These are phyloP conservation scores for Calyptomena viridis DNA, from an alignment of 2,113 vertebrate species.

Conservation along the genomic window DNA sequence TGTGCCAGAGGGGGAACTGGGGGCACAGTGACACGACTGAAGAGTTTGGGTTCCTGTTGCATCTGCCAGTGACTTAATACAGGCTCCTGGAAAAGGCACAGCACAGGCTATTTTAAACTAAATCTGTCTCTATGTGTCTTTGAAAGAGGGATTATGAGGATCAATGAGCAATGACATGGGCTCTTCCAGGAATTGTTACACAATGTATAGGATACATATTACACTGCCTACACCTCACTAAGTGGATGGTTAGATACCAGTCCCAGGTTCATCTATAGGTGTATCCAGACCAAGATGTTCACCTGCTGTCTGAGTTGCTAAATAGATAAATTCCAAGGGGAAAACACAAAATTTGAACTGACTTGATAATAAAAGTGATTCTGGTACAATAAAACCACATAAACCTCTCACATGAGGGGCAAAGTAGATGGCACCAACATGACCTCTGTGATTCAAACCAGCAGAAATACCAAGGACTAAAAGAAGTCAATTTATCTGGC, in stretches of 20 bases:
- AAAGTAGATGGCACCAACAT: not conserved
- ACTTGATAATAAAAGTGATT: not conserved
- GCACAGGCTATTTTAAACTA: constrained; percentile 36
- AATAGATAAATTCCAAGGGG: not conserved
- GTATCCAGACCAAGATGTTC: constrained; percentile 10
- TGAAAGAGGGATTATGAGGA: constrained; percentile 6
- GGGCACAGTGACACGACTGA: not conserved
- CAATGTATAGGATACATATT: not conserved
- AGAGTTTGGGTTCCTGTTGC: not conserved
- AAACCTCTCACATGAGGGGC: not conserved
- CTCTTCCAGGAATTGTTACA: not conserved
- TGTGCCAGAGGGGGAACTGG: not conserved
- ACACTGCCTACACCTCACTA: not conserved
- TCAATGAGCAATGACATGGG: not conserved
- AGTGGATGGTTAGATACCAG: not conserved
- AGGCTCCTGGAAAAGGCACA: not conserved
- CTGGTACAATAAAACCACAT: not conserved
- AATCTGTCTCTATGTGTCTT: not conserved
- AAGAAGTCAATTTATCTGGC: not conserved
- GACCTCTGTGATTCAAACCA: not conserved
- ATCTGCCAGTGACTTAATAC: not conserved
- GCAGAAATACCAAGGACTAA: not conserved
- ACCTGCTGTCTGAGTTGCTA: constrained; percentile 12
- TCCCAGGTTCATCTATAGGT: not conserved
- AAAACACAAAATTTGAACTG: not conserved